Evolutionary conservation across 30 jellyfish, hydroid and myxozoan species (phyloP).

Genomic region (Turritopsis dohrnii): DNA sequence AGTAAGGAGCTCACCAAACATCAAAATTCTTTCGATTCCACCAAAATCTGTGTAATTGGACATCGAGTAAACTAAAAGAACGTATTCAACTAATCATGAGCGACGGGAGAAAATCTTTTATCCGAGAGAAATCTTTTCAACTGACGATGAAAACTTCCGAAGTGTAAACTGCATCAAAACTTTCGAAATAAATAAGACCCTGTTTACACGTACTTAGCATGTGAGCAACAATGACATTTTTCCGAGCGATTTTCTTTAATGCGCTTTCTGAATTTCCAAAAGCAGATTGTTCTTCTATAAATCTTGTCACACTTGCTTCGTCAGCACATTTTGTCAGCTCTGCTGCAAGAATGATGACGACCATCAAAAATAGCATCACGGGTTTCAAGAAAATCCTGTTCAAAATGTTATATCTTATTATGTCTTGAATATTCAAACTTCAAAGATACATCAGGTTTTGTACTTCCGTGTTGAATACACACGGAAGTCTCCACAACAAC

Average conservation of each 20-base stretch:
- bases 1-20: neutral
- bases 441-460: neutral
- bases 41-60: neutral
- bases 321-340: neutral
- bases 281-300: neutral
- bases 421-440: neutral
- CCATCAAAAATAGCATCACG: neutral
- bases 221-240: neutral
- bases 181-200: too few species aligned
- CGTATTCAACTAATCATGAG: too few species aligned
- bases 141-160: too few species aligned
- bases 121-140: too few species aligned
- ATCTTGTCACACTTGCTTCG: neutral
- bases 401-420: too few species aligned
- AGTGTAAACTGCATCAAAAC: too few species aligned
- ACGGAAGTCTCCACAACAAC: neutral
- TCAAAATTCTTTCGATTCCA: neutral
- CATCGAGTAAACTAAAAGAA: neutral
- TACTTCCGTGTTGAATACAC: neutral
- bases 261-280: neutral
- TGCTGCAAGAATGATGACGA: neutral
- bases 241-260: neutral
- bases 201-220: neutral
- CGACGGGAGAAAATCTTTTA: too few species aligned
- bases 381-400: neutral